A percentile compares a stretch with the other conserved stretches of the same genome.
phyloP scores from a whole-genome alignment of 1,140 invertebrate species.

The Oedothorax gibbosus region DNA sequence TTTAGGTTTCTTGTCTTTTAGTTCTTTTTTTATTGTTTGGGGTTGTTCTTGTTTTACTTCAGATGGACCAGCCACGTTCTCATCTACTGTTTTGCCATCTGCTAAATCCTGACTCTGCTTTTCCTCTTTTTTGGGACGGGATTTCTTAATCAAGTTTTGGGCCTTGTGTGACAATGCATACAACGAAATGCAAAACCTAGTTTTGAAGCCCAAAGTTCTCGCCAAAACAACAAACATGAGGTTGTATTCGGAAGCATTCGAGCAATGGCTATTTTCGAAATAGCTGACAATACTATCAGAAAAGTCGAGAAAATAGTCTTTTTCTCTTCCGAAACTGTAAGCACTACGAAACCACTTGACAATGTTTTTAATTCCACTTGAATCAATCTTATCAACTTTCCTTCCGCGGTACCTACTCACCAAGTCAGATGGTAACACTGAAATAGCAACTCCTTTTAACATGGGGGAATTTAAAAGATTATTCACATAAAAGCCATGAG shows the following conservation, averaged over 20 bases:
- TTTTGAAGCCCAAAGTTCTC: slow-evolving; percentile 52
- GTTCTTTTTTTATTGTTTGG: slow-evolving; percentile 2
- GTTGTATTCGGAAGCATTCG: slow-evolving; percentile 42
- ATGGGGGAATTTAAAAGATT: slow-evolving; percentile 76
- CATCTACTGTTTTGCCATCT: neutral
- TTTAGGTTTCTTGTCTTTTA: slow-evolving; percentile 15
- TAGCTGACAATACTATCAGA: slow-evolving; percentile 38
- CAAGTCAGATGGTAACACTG: slow-evolving; percentile 75
- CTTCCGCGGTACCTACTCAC: slow-evolving; percentile 11
- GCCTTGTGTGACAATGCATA: slow-evolving; percentile 60
- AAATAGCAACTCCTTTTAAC: slow-evolving; percentile 77
- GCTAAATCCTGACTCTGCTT: neutral
- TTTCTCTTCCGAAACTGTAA: slow-evolving; percentile 69
- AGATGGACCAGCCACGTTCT: neutral
- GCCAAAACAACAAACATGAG: slow-evolving; percentile 49
- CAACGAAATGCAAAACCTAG: slow-evolving; percentile 59
- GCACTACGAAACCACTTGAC: slow-evolving; percentile 80
- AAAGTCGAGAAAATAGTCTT: slow-evolving; percentile 38
- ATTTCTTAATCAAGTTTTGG: slow-evolving; percentile 59
- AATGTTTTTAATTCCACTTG: slow-evolving; percentile 82
- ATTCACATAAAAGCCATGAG: slow-evolving; percentile 85
- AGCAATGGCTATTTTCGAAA: slow-evolving; percentile 71
- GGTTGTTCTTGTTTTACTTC: slow-evolving; percentile 55
- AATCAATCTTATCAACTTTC: slow-evolving; percentile 72
- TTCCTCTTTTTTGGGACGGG: slow-evolving; percentile 12